Evolutionary conservation across 2,797 vertebrate genomes (phyloP), one percentile per base, ranked within the genome.

Genomic region (Urocyon cinereoargenteus): DNA sequence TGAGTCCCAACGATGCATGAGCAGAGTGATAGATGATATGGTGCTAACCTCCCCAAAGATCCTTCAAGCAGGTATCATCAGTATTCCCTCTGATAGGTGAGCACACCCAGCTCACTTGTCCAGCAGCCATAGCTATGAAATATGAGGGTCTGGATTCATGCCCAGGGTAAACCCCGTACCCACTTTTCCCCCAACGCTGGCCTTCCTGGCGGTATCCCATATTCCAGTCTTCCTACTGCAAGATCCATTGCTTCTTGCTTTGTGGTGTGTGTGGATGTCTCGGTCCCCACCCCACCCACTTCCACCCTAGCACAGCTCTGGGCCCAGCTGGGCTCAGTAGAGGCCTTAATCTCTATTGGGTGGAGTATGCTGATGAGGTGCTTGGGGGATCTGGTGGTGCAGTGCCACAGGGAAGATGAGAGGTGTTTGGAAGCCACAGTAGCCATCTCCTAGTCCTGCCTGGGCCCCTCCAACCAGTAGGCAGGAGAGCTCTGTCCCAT

Each of bases 181-280:
- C 14, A 2, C 8, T 49, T 31, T 15, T 31, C 15, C 28, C n/a
- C 2, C 1, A 1, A 24, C 0, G 0, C 2, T 0, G 16, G 31
- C 15, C 15, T 91, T 40, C 21, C 11, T 85, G 49, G 21, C 8
- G 24, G 8, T 8, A 6, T 36, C 3, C 26, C 36, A 55, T 4
- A 2, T 11, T 12, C 53, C 0, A 2, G 4, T 68, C 53, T 82
- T 53, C 51, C 22, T 15, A 21, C 22, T 10, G 26, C 16, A 22
- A 26, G 28, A 59, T 64, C 49, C 49, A 4, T 3, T 77, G 36
- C 49, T 19, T 62, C 57, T 59, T 90, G 61, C 73, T 81, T 45
- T 0, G 0, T 16, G 57, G 51, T 21, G 2, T 10, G 15, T 28
- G 6, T 22, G 40, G 26, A 26, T 4, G 16, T 84, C 73, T 85